A percentile compares a stretch with the other conserved stretches of the same genome.
Conservation (phyloP, 2,888 invertebrate species). For the Strigamia maritima region DNA sequence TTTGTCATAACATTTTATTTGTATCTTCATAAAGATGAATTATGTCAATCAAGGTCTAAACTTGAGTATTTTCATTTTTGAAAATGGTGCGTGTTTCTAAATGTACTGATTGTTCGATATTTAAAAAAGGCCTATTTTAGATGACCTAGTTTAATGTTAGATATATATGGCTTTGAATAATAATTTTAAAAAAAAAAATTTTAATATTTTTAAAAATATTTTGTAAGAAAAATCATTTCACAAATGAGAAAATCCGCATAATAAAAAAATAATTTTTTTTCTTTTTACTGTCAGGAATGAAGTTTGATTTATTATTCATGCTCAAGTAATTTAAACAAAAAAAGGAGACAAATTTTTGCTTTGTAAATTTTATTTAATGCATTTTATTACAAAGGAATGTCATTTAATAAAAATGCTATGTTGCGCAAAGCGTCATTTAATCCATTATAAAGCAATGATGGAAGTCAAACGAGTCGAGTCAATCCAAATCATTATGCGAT, state of each 20-base stretch:
- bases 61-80: neutral
- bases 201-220: conserved; percentile 3
- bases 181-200: neutral
- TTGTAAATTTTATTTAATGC: neutral
- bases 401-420: neutral
- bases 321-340: no score
- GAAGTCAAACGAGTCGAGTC: no score
- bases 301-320: no score
- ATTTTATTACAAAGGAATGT: neutral
- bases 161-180: neutral
- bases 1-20: neutral
- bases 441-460: neutral
- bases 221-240: neutral
- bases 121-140: neutral
- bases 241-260: neutral
- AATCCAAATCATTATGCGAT: no score
- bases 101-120: neutral
- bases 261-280: neutral
- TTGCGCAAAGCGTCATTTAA: neutral
- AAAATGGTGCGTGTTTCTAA: neutral
- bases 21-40: neutral
- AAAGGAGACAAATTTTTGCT: no score
- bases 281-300: neutral
- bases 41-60: neutral
- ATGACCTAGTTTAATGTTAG: neutral